These are phyloP conservation scores for Drosophila nikananu DNA, from an alignment of 1,140 invertebrate species.

Conservation along the genomic window DNA sequence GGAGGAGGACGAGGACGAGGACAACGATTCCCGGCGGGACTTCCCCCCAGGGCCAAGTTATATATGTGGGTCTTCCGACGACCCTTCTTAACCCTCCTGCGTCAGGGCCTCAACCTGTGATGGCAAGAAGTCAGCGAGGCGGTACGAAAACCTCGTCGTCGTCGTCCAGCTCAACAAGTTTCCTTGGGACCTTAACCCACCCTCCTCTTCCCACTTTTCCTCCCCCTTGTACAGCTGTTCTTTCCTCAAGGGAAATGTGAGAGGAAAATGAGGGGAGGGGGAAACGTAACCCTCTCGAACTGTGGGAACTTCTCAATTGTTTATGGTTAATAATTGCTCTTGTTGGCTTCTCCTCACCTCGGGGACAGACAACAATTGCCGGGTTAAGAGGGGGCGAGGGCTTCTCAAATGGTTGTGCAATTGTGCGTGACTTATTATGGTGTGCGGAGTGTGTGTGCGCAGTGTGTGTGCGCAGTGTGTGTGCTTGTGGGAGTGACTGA, in stretches of 20 bases:
- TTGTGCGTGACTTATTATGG: conserved; percentile 69
- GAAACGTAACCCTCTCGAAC: conserved; percentile 56
- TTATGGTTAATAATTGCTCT: conserved; percentile 83
- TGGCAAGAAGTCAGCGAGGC: conserved; percentile 68
- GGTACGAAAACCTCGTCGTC: conserved; percentile 54
- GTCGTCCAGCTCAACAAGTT: conserved; percentile 74
- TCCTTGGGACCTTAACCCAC: conserved; percentile 40
- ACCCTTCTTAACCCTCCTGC: conserved; percentile 9
- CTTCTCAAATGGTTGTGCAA: conserved; percentile 63
- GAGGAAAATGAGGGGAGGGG: conserved; percentile 45
- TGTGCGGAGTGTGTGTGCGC: conserved; percentile 13
- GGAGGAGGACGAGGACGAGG: not conserved
- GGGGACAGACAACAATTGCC: conserved; percentile 31
- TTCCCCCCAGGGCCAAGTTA: conserved; percentile 45
- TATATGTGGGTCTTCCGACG: conserved; percentile 35
- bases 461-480: conserved; percentile 2
- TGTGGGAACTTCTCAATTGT: conserved; percentile 83
- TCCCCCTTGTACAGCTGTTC: conserved; percentile 70
- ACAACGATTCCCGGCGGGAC: conserved; percentile 36
- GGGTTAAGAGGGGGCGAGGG: conserved; percentile 14
- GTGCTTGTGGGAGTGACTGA: conserved; percentile 48
- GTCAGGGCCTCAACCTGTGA: conserved; percentile 6
- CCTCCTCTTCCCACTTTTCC: conserved; percentile 25
- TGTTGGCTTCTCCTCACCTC: conserved; percentile 81
- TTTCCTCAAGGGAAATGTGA: conserved; percentile 33